These are phyloP conservation scores for Helicoverpa armigera DNA, from an alignment of 1,140 invertebrate species.

Conservation along the genomic window DNA sequence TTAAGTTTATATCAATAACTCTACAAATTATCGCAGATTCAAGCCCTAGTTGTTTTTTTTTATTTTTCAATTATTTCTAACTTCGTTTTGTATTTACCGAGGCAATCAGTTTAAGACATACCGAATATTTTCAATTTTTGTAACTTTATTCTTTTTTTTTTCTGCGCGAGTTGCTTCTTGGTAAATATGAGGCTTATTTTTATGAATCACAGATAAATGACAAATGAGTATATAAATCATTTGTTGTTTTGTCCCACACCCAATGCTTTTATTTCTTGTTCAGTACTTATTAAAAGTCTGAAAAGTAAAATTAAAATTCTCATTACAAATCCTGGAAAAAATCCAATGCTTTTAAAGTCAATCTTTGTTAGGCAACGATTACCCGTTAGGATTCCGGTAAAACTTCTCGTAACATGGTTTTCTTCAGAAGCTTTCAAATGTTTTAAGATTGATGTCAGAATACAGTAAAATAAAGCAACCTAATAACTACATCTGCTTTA, in stretches of 20 bases:
- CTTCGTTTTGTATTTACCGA: slow-evolving; percentile 14
- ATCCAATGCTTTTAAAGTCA: slow-evolving; percentile 21
- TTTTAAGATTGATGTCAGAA: slow-evolving; percentile 70
- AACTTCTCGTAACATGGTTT: slow-evolving; percentile 66
- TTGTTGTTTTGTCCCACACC: slow-evolving; percentile 20
- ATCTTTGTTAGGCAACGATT: slow-evolving; percentile 22
- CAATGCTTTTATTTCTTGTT: slow-evolving; percentile 5
- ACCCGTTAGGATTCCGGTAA: slow-evolving; percentile 8
- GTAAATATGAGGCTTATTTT: slow-evolving; percentile 14
- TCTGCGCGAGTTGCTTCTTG: not conserved
- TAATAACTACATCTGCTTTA: slow-evolving; percentile 24
- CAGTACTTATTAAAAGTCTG: slow-evolving; percentile 27
- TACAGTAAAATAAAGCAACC: slow-evolving; percentile 30
- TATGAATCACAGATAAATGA: slow-evolving; percentile 18
- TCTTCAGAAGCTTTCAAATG: slow-evolving; percentile 74
- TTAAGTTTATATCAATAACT: not conserved
- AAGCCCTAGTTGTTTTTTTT: slow-evolving; percentile 26
- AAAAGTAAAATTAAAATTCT: slow-evolving; percentile 33
- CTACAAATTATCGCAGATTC: not conserved
- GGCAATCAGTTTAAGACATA: not conserved
- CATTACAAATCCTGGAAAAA: not conserved
- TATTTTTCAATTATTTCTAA: slow-evolving; percentile 43
- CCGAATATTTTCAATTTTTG: no score
- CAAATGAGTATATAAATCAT: slow-evolving; percentile 37
- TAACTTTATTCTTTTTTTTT: no score